These are phyloP conservation scores for Phylloscopus whistleri DNA, from an alignment of 2,113 vertebrate species.

Conservation along the genomic window DNA sequence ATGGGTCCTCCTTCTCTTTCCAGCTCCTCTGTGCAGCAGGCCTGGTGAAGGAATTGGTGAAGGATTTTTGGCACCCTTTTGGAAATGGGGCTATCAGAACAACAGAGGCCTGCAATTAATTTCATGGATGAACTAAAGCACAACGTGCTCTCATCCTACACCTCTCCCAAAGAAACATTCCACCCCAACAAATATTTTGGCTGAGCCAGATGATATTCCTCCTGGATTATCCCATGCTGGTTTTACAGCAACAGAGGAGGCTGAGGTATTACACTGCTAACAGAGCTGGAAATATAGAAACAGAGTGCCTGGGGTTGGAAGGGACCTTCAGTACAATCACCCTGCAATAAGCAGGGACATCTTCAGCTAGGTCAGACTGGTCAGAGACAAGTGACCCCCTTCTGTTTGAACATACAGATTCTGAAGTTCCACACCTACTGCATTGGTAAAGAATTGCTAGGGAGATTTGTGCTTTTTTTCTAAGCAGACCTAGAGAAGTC, in stretches of 20 bases:
- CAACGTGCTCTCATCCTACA: fast-evolving
- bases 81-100: not conserved
- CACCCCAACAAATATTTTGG: not conserved
- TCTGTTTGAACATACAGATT: not conserved
- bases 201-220: not conserved
- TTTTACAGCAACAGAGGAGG: not conserved
- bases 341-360: not conserved
- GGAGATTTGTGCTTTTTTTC: not conserved
- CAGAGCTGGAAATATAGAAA: not conserved
- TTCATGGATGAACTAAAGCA: not conserved
- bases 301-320: not conserved
- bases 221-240: not conserved
- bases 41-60: not conserved
- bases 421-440: not conserved
- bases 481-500: not conserved
- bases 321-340: no score
- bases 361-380: not conserved
- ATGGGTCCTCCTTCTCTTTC: not conserved
- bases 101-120: not conserved
- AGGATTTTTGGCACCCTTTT: not conserved
- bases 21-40: not conserved
- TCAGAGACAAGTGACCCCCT: not conserved
- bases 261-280: not conserved
- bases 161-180: not conserved
- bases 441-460: fast-evolving